Evolutionary conservation across 2,888 invertebrate genomes (phyloP).

Genomic region (Brachypalpus laphriformis): DNA sequence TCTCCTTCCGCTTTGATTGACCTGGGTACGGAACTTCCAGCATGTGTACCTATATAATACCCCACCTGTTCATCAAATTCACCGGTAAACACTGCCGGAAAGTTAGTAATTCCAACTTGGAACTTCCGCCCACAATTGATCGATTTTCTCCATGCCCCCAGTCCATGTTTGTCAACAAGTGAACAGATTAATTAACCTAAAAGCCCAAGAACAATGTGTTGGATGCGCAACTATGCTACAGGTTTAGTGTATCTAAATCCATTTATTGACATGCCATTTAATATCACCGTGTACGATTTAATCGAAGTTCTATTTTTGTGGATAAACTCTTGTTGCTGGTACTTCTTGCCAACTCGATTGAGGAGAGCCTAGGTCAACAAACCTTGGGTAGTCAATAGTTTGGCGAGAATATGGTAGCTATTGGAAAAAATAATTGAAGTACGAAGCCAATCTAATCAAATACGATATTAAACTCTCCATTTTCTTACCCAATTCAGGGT

Average conservation of each 20-base stretch:
- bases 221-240: background rate
- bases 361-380: background rate
- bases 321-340: background rate
- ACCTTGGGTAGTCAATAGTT: conserved; percentile 5
- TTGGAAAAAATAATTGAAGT: conserved; percentile 22
- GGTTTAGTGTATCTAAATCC: background rate
- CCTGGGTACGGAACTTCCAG: background rate
- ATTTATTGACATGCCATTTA: conserved; percentile 5
- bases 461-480: conserved; percentile 32
- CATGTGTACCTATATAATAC: background rate
- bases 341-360: background rate
- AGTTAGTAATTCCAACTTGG: conserved; percentile 1
- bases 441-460: conserved; percentile 36
- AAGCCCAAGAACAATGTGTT: conserved; percentile 18
- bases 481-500: background rate
- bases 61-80: background rate
- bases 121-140: background rate
- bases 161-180: conserved; percentile 39
- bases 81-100: background rate
- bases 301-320: background rate
- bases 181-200: conserved; percentile 30
- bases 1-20: background rate
- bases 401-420: background rate
- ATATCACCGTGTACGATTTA: background rate
- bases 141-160: background rate